A percentile compares a stretch with the other conserved stretches of the same genome.
These are phyloP conservation scores for Fistularia commersonii DNA, from an alignment of 2,797 vertebrate species.

Conservation along the genomic window DNA sequence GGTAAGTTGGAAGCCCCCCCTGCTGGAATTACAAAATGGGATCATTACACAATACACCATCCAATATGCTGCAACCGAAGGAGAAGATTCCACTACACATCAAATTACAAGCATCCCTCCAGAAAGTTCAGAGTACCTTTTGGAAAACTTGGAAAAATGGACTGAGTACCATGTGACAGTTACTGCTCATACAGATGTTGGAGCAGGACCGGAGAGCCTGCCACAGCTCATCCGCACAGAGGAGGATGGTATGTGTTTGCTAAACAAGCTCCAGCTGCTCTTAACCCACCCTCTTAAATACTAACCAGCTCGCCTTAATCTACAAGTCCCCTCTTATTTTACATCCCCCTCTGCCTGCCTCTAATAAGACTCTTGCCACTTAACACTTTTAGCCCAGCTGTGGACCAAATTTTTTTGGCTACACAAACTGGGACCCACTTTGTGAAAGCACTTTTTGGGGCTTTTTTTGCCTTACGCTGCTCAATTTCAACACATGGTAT, in stretches of 20 bases:
- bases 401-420: conserved; percentile 40
- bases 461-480: conserved; percentile 42
- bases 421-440: conserved; percentile 41
- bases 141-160: conserved; percentile 99
- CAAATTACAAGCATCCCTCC: conserved; percentile 85
- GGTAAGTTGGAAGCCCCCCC: conserved; percentile 98
- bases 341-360: conserved; percentile 49
- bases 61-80: conserved; percentile 84
- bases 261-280: conserved; percentile 48
- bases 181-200: conserved; percentile 93
- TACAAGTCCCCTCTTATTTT: conserved; percentile 47
- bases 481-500: conserved; percentile 78
- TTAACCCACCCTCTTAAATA: conserved; percentile 52
- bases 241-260: conserved; percentile 98
- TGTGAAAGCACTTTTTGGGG: conserved; percentile 29
- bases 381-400: conserved; percentile 41
- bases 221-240: conserved; percentile 94
- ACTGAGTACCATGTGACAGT: conserved; percentile 95
- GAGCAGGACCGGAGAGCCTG: conserved; percentile 93
- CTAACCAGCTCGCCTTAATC: conserved; percentile 58
- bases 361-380: conserved; percentile 46
- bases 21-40: conserved; percentile 91
- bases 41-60: conserved; percentile 92
- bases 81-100: conserved; percentile 82
- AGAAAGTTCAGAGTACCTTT: conserved; percentile 88